A percentile compares a stretch with the other conserved stretches of the same genome.
Conservation (phyloP, 2,888 invertebrate genomes). For the Pandemis corylana region DNA sequence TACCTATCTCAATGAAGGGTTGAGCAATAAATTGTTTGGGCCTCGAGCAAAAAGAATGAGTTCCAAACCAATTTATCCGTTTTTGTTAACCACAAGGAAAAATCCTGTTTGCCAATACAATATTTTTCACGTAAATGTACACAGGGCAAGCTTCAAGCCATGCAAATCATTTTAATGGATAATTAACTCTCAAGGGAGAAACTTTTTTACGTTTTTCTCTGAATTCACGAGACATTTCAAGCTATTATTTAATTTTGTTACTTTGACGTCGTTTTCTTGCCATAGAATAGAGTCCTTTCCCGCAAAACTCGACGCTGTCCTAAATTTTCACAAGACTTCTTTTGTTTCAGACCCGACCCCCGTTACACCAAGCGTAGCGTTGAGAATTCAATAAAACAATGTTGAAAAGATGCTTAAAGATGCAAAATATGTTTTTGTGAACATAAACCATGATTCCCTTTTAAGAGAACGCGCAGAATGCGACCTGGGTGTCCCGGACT, state of each 20-base stretch:
- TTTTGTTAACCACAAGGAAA: conserved; percentile 33
- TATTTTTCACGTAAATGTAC: conserved; percentile 31
- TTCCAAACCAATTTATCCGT: conserved; percentile 47
- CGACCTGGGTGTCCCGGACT: conserved; percentile 61
- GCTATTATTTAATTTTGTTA: conserved; percentile 37
- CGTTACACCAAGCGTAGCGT: conserved; percentile 8
- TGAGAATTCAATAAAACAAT: conserved; percentile 31
- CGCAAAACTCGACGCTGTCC: neutral
- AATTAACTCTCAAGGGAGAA: conserved; percentile 24
- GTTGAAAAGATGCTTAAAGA: conserved; percentile 40
- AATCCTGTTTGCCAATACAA: conserved; percentile 25
- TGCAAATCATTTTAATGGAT: conserved; percentile 39
- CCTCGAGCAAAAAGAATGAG: conserved; percentile 55
- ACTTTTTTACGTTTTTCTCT: conserved; percentile 16
- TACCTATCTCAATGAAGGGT: conserved; percentile 49
- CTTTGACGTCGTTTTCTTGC: conserved; percentile 33
- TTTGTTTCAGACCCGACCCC: conserved; percentile 32
- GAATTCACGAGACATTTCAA: conserved; percentile 30
- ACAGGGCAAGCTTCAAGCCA: conserved; percentile 9
- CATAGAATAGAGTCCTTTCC: neutral
- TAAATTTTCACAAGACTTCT: conserved; percentile 13
- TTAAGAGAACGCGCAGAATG: conserved; percentile 67
- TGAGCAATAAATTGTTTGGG: conserved; percentile 50
- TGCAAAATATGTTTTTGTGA: conserved; percentile 25
- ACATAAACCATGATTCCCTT: conserved; percentile 18